Base-by-base conservation (phyloP, 2,797 vertebrate genomes). In the Enteromius thamalakanensis region DNA sequence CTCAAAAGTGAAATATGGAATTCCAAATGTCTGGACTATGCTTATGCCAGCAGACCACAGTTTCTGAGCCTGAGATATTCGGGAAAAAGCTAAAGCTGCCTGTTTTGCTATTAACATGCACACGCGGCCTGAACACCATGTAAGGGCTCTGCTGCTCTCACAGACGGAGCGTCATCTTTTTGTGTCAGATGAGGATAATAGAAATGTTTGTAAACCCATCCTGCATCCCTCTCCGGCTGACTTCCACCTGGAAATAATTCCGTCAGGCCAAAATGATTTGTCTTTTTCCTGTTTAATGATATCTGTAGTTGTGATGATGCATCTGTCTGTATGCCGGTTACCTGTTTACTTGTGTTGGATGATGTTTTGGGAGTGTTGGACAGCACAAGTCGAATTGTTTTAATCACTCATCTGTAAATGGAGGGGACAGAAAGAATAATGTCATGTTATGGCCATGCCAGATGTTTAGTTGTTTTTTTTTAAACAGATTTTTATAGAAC, bases 1-100 rank as follows among this genome's bases (percentile, higher is more conserved):
- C 84, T 80, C 83, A 60, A 79, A 87, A 84, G 69, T 82, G 77
- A 88, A 88, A 87, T 78, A 87, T 79, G 75, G 76, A 88, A 87
- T 87, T 89, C 82, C 82, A 21, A 68, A 74, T 75, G 83, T 89
- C 85, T 89, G 84, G 82, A 26, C 42, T 72, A n/a, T 2, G 29
- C 45, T 83, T 37, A 15, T 86, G 87, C 86, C 86, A 87, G 71
- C 40, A 84, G 67, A 85, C 76, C 15, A 51, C 67, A 29, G 60
- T 26, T 34, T 60, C 26, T 49, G 72, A 84, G 74, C 69, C 79
- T 17, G 42, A 74, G 67, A 77, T 74, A 65, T 75, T 71, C 3
- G 42, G 62, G 76, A 19, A 64, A 83, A 76, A 74, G 11, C 37
- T 29, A 42, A 51, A 62, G 14, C 60, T 34, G 40, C 69, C 58